phyloP scores from a whole-genome alignment of 1,140 invertebrate genomes.

The Manduca sexta region DNA sequence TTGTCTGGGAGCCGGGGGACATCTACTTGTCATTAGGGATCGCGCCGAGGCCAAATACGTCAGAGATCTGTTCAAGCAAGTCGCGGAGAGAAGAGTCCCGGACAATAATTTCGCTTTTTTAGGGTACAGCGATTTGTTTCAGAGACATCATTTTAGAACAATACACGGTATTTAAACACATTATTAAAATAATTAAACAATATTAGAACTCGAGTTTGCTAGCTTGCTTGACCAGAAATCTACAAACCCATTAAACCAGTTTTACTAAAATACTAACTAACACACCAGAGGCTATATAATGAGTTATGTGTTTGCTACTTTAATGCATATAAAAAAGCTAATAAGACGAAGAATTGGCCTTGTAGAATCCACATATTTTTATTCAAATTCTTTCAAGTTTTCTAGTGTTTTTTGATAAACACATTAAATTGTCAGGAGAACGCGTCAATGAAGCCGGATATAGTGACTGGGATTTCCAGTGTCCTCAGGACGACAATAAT shows the following conservation, averaged over 20 bases:
- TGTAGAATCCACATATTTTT: too few relatives aligned
- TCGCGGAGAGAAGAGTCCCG: slow-evolving; percentile 7
- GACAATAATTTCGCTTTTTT: slow-evolving; percentile 37
- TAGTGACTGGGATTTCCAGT: slow-evolving; percentile 39
- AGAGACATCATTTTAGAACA: slow-evolving; percentile 42
- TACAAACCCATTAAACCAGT: too few relatives aligned
- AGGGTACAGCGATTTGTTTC: slow-evolving; percentile 48
- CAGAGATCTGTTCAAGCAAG: slow-evolving; percentile 31
- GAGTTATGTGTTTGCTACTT: too few relatives aligned
- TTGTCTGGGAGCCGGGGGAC: slow-evolving; percentile 32
- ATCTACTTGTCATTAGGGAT: slow-evolving; percentile 30
- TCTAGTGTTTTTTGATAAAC: too few relatives aligned
- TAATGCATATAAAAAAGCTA: too few relatives aligned
- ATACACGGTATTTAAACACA: slow-evolving; percentile 31
- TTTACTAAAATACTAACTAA: too few relatives aligned
- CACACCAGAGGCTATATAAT: too few relatives aligned
- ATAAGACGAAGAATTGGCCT: too few relatives aligned
- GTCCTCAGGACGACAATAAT: slow-evolving; percentile 26
- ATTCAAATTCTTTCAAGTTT: too few relatives aligned
- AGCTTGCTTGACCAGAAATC: too few relatives aligned
- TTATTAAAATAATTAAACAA: too few relatives aligned
- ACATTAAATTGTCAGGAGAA: slow-evolving; percentile 28
- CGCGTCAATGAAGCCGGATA: slow-evolving; percentile 17
- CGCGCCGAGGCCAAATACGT: slow-evolving; percentile 32
- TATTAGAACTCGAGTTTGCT: too few relatives aligned